Evolutionary conservation across 2,113 vertebrate genomes (phyloP), one percentile per base, ranked within the genome.

Genomic region (Cyanoderma ruficeps): DNA sequence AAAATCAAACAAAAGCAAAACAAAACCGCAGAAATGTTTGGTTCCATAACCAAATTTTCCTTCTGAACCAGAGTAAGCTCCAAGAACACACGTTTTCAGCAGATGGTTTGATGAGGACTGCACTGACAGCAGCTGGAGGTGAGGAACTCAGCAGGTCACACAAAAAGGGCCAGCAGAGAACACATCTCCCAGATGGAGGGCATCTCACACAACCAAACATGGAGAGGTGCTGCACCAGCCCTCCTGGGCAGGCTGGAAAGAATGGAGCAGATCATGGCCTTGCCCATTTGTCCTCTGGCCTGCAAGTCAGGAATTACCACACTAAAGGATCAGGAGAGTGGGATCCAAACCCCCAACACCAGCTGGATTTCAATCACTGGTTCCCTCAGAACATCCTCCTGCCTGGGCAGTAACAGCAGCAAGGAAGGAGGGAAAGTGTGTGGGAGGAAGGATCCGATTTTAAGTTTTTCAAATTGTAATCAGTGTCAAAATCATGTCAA

Each of bases 181-280:
- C 11, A 1, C 0, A 25, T 22, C 53, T 39, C 61, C 25, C n/a
- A 46, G 30, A 25, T 20, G 6, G 16, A 61, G 24, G 65, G 53
- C 14, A 1, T 1, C 21, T 14, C 55, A 28, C 67, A 10, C 22
- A 33, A 8, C 6, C 72, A 18, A 71, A 67, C 25, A n/a, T 0
- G n/a, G 9, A 53, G 53, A 83, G n/a, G 31, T 19, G 24, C 64
- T 91, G 50, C 59, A 61, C 12, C 30, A 70, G 15, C 64, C 60
- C 46, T 61, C 50, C 60, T 17, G 18, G 20, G 39, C 50, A 64
- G 52, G 11, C 3, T 42, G 37, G 11, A 15, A 37, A 52, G 19
- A 41, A 72, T 2, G 15, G 52, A 89, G 31, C 24, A 47, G 13
- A 24, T 17, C 20, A 19, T 2, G 7, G 63, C 49, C 46, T 49